Base-by-base conservation (phyloP, 1,140 invertebrate species). In the Zaprionus taronus region DNA sequence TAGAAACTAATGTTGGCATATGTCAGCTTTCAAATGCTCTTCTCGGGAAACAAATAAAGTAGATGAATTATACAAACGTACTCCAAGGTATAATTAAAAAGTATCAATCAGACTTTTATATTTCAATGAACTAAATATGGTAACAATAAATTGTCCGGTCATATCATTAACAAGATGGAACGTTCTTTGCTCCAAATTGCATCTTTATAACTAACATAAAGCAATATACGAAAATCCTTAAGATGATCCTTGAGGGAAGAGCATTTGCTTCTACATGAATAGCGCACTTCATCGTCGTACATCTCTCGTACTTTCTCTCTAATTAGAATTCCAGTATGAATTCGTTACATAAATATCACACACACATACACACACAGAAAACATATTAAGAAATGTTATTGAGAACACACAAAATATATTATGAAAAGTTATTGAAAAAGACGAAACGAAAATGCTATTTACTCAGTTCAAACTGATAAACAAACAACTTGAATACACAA, bases 371-470 rank as follows among this genome's bases (percentile, higher is more conserved):
- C 14, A 80, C 53, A 69, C 44, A 58, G 28, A 67, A 4, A 81
- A 72, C 61, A 70, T 76, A 77, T 80, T 77, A 79, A 87, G 68
- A 87, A 86, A 57, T 83, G 84, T 90, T 87, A 80, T 68, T 77
- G 55, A 89, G 63, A 67, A 22, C 47, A 51, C 77, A 78, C 87
- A 89, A 72, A 56, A 87, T 87, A 80, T 86, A 86, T 86, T 87
- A 86, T 49, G 80, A 74, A 75, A 81, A 86, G 83, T 86, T 90
- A 82, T 81, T 90, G 77, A 61, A 82, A 81, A 44, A 75, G 66
- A 80, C 66, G 71, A 62, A 80, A 77, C 72, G 72, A 70, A 68
- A 77, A 70, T 72, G 66, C 81, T 91, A 91, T 79, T 81, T 74
- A 80, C 72, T 85, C 81, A 80, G 82, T 85, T 90, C 72, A 73